These are phyloP conservation scores for Porites lutea DNA, from an alignment of 64 coral and sea anemone species.

Conservation along the genomic window DNA sequence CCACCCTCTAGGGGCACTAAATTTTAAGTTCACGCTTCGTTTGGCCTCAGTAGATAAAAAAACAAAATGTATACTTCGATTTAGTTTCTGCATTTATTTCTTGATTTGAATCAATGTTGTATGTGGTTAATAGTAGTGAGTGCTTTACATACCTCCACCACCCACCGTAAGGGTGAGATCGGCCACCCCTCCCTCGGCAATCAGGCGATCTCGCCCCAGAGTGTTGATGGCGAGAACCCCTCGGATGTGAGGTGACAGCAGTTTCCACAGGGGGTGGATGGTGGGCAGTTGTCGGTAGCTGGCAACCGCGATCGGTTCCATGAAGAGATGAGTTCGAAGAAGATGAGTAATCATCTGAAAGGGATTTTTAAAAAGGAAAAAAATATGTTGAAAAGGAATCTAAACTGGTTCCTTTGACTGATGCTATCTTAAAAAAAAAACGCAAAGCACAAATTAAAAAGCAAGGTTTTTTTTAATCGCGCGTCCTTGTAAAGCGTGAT, in stretches of 20 bases:
- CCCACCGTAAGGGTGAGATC: constrained; percentile 34
- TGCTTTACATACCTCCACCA: constrained; percentile 3
- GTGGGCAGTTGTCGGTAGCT: constrained; percentile 83
- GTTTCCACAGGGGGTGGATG: constrained; percentile 86
- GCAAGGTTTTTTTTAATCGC: too few relatives aligned
- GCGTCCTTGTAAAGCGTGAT: too few relatives aligned
- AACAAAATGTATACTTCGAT: too few relatives aligned
- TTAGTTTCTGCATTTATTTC: not conserved
- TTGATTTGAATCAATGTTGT: too few relatives aligned
- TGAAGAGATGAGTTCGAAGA: constrained; percentile 79
- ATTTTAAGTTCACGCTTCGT: too few relatives aligned
- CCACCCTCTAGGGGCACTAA: too few relatives aligned
- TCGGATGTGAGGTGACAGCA: constrained; percentile 83
- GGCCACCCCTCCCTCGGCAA: constrained; percentile 50
- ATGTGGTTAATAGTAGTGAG: too few relatives aligned
- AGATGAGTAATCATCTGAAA: constrained; percentile 84
- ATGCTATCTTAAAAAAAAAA: too few relatives aligned
- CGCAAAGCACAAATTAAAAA: too few relatives aligned
- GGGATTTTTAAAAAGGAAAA: not conserved
- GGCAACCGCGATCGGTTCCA: constrained; percentile 87
- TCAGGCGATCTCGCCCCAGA: constrained; percentile 72
- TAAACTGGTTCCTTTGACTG: too few relatives aligned
- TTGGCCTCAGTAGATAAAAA: too few relatives aligned
- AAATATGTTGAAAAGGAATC: not conserved
- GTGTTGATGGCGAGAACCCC: constrained; percentile 86